Percentiles rank a stretch among this genome's conserved stretches.
Evolutionary conservation across 2,113 vertebrate species (phyloP).

Genomic region (Polypterus senegalus): DNA sequence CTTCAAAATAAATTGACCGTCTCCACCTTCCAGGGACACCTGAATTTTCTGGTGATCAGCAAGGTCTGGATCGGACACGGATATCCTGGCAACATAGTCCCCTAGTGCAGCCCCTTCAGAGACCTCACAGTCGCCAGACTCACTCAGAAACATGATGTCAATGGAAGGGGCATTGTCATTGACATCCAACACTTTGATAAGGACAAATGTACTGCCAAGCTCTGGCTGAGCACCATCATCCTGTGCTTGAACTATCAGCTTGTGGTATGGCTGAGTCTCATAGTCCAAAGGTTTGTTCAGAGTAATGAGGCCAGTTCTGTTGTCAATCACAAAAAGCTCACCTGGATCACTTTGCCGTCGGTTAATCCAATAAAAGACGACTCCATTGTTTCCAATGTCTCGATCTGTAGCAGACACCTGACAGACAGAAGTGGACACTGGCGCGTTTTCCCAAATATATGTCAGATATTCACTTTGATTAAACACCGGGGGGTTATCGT

Average conservation of each 20-base stretch:
- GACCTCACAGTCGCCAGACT: conserved; percentile 52
- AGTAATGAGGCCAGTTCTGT: conserved; percentile 54
- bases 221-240: conserved; percentile 70
- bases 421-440: conserved; percentile 46
- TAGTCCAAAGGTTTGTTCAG: conserved; percentile 65
- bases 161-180: conserved; percentile 78
- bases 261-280: conserved; percentile 58
- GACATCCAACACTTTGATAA: conserved; percentile 64
- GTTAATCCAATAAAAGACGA: conserved; percentile 60
- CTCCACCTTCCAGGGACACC: conserved; percentile 46
- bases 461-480: conserved; percentile 60
- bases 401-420: conserved; percentile 65
- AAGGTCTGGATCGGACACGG: conserved; percentile 69
- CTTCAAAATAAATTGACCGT: conserved; percentile 49
- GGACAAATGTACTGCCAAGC: conserved; percentile 58
- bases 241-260: conserved; percentile 62
- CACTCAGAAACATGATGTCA: conserved; percentile 66
- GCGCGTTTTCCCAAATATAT: conserved; percentile 55
- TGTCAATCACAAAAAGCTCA: conserved; percentile 55
- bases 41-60: conserved; percentile 28
- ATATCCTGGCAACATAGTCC: conserved; percentile 71
- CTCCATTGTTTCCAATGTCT: conserved; percentile 63
- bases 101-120: conserved; percentile 61
- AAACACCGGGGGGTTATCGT: conserved; percentile 77
- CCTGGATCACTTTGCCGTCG: conserved; percentile 48